phyloP scores from a whole-genome alignment of 2,797 vertebrate genomes.

The Sorex maritimensis region DNA sequence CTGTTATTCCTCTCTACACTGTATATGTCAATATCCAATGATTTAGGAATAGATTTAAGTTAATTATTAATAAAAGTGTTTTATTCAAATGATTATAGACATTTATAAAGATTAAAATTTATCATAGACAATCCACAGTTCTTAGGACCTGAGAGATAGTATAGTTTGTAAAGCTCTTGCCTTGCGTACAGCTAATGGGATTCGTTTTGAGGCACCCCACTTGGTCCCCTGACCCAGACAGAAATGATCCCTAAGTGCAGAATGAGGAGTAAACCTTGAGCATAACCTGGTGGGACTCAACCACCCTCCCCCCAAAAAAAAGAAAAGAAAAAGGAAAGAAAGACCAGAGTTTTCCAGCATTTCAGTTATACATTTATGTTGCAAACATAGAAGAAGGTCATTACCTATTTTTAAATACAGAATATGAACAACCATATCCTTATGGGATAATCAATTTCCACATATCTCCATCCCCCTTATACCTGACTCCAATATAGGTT shows the following conservation, averaged over 20 bases:
- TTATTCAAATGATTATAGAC: constrained; percentile 45
- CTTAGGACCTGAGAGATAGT: no score
- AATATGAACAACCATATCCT: not conserved
- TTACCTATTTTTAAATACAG: constrained; percentile 39
- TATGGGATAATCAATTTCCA: no score
- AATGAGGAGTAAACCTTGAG: no score
- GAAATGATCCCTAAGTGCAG: no score
- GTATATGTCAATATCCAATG: not conserved
- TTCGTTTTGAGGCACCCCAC: no score
- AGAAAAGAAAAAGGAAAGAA: no score
- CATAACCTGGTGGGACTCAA: no score
- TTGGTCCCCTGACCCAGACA: no score
- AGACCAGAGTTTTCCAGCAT: not conserved
- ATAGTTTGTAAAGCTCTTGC: no score
- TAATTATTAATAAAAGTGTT: constrained; percentile 35
- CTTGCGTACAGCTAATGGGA: no score
- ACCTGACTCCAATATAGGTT: constrained; percentile 34
- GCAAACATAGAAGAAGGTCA: not conserved
- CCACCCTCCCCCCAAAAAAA: no score
- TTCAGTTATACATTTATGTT: not conserved
- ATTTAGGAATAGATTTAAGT: constrained; percentile 1
- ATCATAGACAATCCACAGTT: not conserved
- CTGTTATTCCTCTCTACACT: not conserved
- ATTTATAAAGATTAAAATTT: constrained; percentile 47
- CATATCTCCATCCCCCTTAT: no score